Evolutionary conservation across 1,140 invertebrate genomes (phyloP).

Genomic region (Drosophila rhopaloa): DNA sequence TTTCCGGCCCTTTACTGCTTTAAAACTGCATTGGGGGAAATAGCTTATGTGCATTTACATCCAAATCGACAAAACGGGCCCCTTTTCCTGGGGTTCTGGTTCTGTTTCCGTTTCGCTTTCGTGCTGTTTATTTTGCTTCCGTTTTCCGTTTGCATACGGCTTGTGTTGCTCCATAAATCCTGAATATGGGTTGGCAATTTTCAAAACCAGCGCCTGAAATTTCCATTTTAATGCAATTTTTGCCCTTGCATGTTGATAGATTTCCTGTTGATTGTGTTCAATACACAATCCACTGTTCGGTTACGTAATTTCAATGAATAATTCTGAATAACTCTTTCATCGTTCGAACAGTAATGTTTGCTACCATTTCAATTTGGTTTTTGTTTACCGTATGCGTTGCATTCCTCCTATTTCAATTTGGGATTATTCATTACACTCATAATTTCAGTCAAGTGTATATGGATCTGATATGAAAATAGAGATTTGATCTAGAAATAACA

Average conservation of each 20-base stretch:
- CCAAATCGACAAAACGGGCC: constrained; percentile 14
- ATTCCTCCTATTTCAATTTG: too few species aligned
- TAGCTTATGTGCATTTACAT: constrained; percentile 25
- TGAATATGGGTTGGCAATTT: constrained; percentile 15
- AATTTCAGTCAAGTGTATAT: too few species aligned
- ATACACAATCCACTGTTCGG: constrained; percentile 6
- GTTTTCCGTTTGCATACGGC: constrained; percentile 20
- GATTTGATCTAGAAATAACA: too few species aligned
- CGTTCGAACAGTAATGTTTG: neutral
- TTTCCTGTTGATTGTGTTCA: constrained; percentile 34
- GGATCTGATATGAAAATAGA: too few species aligned
- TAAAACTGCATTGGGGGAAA: constrained; percentile 20
- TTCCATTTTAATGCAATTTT: constrained; percentile 40
- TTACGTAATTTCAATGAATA: constrained; percentile 20
- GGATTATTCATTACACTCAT: neutral
- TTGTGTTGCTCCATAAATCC: constrained; percentile 25
- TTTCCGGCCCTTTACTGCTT: constrained; percentile 7
- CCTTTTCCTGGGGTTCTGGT: constrained; percentile 23
- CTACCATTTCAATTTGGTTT: neutral
- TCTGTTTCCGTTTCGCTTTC: constrained; percentile 37
- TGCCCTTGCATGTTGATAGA: constrained; percentile 31
- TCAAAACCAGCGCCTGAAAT: constrained; percentile 20
- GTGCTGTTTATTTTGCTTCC: constrained; percentile 44
- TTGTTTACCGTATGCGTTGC: neutral
- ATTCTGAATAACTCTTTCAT: constrained; percentile 3